These are phyloP conservation scores for Laterallus jamaicensis DNA, from an alignment of 2,113 vertebrate genomes.

Conservation along the genomic window DNA sequence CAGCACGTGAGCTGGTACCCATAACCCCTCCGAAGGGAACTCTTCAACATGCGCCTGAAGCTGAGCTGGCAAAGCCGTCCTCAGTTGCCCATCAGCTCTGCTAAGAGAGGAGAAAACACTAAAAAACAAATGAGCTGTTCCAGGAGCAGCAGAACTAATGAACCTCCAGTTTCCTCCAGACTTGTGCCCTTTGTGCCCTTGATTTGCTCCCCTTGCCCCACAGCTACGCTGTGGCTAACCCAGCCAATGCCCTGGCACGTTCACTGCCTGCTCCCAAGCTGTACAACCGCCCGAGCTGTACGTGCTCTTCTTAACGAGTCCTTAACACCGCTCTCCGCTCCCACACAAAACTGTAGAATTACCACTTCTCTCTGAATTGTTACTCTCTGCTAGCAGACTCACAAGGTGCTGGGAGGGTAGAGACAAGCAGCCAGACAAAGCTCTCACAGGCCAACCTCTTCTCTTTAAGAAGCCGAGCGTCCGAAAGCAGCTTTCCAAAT, in stretches of 20 bases:
- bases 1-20: neutral
- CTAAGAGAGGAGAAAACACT: neutral
- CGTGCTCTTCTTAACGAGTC: neutral
- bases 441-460: neutral
- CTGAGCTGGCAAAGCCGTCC: neutral
- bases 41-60: neutral
- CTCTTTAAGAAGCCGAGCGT: neutral
- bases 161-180: neutral
- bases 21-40: neutral
- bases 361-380: neutral
- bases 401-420: neutral
- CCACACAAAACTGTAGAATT: too few relatives aligned
- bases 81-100: neutral
- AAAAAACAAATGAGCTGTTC: neutral
- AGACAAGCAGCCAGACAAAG: neutral
- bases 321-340: neutral
- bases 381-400: neutral
- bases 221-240: neutral
- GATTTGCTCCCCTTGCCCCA: neutral
- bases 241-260: neutral
- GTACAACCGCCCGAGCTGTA: neutral
- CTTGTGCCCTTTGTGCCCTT: neutral
- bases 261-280: neutral
- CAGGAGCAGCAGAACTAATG: neutral
- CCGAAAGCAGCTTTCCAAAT: neutral